Base-by-base conservation (phyloP, 2,888 invertebrate species). In the Stenchaetothrips biformis region DNA sequence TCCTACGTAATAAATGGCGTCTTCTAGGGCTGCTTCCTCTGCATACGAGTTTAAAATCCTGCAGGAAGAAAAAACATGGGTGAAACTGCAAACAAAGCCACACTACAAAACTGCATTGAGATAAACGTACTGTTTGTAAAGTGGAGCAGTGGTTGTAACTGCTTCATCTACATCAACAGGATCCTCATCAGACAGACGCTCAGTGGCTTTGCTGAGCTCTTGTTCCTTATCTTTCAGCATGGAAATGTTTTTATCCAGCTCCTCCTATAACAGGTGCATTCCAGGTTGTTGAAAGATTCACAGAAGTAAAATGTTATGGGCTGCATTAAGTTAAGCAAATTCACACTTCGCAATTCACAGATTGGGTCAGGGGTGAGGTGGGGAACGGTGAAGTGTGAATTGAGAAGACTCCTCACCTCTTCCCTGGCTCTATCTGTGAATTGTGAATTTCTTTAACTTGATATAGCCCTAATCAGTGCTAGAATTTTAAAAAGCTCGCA, bases 1-100 rank as follows among this genome's bases (percentile, higher is more conserved):
- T 11, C 98, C 98, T 88, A 99, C 92, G 86, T 97, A 98, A 87
- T 99, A 99, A 86, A 99, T 97, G 82, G 98, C 96, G 90, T 99
- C 99, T 89, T 99, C 99, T 80, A 96, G 92, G 21, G 99, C 98
- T 82, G 98, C 97, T 89, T 99, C 99, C 87, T 99, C 98, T 79
- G 97, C 97, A 89, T 96, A 98, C 77, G 97, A 94, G 88, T 95
- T 96, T 82, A 98, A 88, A 85, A 99, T 91, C 86, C 95, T 95
- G 84, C 2, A 87, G 87, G 83, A 81, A 81, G 83, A 81, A 37
- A 59, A 78, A 48, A 77, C 16, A 59, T 78, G 8, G 21, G 48
- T 77, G 81, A 79, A 79, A 80, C 74, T 47, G 48, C 37, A 62
- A 74, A 80, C 18, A 79, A 80, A 74, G 25, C 16, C 25, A 62